These are phyloP conservation scores for Drosophila borealis DNA, from an alignment of 2,888 invertebrate species.

Conservation along the genomic window DNA sequence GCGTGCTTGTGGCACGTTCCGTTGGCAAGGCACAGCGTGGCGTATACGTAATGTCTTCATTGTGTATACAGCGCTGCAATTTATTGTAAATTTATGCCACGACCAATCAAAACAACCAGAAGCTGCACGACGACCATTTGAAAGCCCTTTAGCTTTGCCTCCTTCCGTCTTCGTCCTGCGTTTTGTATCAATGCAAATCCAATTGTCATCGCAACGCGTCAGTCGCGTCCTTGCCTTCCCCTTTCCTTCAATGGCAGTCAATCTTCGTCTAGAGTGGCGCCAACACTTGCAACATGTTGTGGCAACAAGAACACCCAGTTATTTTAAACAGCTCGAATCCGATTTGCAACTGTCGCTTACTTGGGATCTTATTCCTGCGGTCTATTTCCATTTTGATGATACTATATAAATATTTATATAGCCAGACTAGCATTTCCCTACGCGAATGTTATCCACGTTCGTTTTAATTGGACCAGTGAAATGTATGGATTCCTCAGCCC, in stretches of 20 bases:
- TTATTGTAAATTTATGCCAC: conserved; percentile 69
- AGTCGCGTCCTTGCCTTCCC: not conserved
- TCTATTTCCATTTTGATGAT: conserved; percentile 9
- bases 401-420: not conserved
- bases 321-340: conserved; percentile 39
- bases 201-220: conserved; percentile 53
- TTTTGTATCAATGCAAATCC: conserved; percentile 56
- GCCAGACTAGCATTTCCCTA: too few relatives aligned
- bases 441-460: too few relatives aligned
- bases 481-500: too few relatives aligned
- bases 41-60: conserved; percentile 79
- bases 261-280: conserved; percentile 45
- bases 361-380: conserved; percentile 13
- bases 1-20: conserved; percentile 61
- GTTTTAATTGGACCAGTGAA: too few relatives aligned
- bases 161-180: not conserved
- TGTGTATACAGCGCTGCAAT: conserved; percentile 65
- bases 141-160: conserved; percentile 1
- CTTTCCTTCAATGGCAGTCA: conserved; percentile 44
- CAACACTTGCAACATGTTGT: conserved; percentile 31
- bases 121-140: conserved; percentile 41
- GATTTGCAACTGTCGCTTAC: conserved; percentile 43
- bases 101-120: conserved; percentile 61
- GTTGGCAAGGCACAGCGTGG: conserved; percentile 48
- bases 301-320: conserved; percentile 25